Base-by-base conservation (phyloP, 2,888 invertebrate species). In the Lydus trimaculatus region DNA sequence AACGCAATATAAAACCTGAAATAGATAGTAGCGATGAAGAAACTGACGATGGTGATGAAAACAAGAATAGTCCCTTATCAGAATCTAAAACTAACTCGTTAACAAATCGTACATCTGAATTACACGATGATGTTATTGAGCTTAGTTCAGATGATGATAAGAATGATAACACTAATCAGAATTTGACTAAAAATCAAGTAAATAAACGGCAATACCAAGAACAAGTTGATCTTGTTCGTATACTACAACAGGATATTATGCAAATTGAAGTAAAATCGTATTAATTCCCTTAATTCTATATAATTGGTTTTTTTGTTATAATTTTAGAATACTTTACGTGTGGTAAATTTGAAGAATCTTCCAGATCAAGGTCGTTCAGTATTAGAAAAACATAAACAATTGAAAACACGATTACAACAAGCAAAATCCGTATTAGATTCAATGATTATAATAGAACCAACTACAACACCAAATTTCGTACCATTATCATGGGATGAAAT, bases 341-440 rank as follows among this genome's bases (percentile, higher is more conserved):
- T 76, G 2, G 78, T 83, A 43, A 84, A 86, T 70, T 64, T 86
- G 9, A 68, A 80, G 11, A 61, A 75, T 31, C 83, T 93, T 7
- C 91, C 91, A 0, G 93, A 93, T 78, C 87, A 89, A n/a, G 93
- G 93, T 0, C 80, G 83, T 23, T 88, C 87, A 78, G 83, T 93
- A 64, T 82, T 84, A 0, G 82, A 87, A 59, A 87, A 89, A 28
- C 86, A 89, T 25, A 81, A 84, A 0, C 76, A 77, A 0, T 79
- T 90, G 28, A 86, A 88, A 76, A 75, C 73, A 0, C 85, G 87
- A 71, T 84, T 90, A 25, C 80, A 84, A 1, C 77, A 77, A 1
- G 88, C 90, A 74, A 84, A 84, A 1, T 84, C 86, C 60, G 86
- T 87, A 74, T 84, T 91, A 0, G 83, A 85, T 17, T 85, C 84